A percentile compares a stretch with the other conserved stretches of the same genome.
These are phyloP conservation scores for Ormyrus pomaceus DNA, from an alignment of 2,888 invertebrate species.

Conservation along the genomic window DNA sequence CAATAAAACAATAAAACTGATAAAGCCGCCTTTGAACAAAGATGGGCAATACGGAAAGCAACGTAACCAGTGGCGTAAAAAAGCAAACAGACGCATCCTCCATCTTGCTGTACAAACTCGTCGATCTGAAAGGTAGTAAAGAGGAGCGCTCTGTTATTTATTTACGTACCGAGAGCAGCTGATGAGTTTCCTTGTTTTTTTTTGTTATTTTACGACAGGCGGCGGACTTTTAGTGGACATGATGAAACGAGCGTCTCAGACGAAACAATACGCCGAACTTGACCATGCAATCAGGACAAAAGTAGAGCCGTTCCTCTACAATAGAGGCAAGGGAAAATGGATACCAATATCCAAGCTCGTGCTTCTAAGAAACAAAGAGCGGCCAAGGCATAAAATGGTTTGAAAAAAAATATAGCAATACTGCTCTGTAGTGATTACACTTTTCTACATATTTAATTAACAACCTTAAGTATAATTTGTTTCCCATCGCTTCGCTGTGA, in stretches of 20 bases:
- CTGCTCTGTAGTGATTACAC: no score
- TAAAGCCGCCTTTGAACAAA: constrained; percentile 55
- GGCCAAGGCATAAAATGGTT: constrained; percentile 87
- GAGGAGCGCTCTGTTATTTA: not conserved
- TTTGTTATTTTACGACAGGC: constrained; percentile 77
- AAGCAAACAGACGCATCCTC: constrained; percentile 93
- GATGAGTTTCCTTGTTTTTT: not conserved
- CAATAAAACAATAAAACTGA: constrained; percentile 6
- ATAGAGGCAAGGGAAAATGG: constrained; percentile 93
- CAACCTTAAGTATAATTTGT: no score
- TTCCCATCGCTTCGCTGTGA: no score
- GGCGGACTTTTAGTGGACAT: constrained; percentile 95
- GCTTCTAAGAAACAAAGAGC: constrained; percentile 89
- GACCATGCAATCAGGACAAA: constrained; percentile 95
- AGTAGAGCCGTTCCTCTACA: constrained; percentile 94
- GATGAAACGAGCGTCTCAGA: constrained; percentile 93
- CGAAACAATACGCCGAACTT: constrained; percentile 92
- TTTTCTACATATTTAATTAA: no score
- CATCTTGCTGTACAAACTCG: constrained; percentile 90
- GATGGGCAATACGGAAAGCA: constrained; percentile 91
- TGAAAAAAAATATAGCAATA: no score
- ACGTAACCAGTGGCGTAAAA: constrained; percentile 95
- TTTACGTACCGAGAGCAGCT: not conserved
- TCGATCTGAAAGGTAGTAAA: constrained; percentile 91
- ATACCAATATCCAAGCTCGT: constrained; percentile 94